Base-by-base conservation (phyloP, 2,797 vertebrate species). In the Danionella dracula region DNA sequence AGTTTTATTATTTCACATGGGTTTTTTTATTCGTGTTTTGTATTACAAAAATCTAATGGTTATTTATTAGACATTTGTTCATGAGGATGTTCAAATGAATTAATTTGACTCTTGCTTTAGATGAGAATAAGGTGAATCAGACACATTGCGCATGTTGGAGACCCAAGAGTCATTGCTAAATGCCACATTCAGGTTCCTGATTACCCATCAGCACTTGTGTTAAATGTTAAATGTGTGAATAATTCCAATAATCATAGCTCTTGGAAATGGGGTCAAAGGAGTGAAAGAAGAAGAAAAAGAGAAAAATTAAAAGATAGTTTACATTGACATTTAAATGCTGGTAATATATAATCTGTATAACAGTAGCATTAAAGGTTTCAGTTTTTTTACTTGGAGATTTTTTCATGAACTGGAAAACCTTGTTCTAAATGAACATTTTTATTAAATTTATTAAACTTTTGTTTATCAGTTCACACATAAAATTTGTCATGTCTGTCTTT, bases 151-250 rank as follows among this genome's bases (percentile, higher is more conserved):
- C 55, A 31, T 31, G 15, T 44, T 48, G 51, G 34, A 38, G 49
- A 48, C 34, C 20, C 58, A 38, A 21, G 49, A 58, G 84, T 80
- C 72, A 76, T 73, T 80, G 84, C 64, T 70, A 89, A 89, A 90
- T 90, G 87, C 82, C 89, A 89, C 41, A 53, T 31, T 15, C 23
- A 17, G 67, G 58, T 67, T 57, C 48, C 45, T 64, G 59, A 73
- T 64, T 64, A 58, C 54, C 63, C 56, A 55, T 70, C 67, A 68
- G 68, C 74, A 68, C 71, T 64, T 37, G 64, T 64, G 58, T 64
- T 85, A 88, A 88, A 90, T 90, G 88, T 89, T 89, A 89, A 85
- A 85, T 80, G 82, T 81, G 81, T 77, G 80, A 85, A 82, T 82
- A 75, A 79, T 65, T 77, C 45, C 79, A 66, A 84, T 89, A 87